Evolutionary conservation across 2,797 vertebrate genomes (phyloP), one percentile per base, ranked within the genome.

Genomic region (Chaenodraco wilsoni): DNA sequence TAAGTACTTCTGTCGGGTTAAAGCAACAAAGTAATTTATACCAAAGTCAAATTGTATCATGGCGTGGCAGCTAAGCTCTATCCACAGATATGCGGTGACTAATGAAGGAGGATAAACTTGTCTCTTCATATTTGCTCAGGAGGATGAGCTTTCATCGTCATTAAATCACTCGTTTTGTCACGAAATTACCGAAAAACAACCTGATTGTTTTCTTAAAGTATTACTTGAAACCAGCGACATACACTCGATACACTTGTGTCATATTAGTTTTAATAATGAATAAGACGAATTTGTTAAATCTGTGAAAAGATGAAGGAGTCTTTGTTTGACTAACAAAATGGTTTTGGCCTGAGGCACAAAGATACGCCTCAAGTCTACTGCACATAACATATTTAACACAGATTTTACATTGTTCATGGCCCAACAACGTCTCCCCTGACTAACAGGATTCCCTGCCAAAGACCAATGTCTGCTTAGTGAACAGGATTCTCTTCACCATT

Each of bases 391-490:
- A 90, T 93, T 92, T 89, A 92, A 87, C 76, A 85, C 87, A 86
- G 80, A 91, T 92, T 91, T 87, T 88, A 83, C 90, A 90, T 88
- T 92, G 88, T 91, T 90, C 84, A 41, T 81, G 85, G 85, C 87
- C 89, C 91, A 90, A 90, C 90, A 92, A 89, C 90, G 89, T 92
- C 86, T 93, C 91, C 90, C 91, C 80, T 86, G 89, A 91, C 91
- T 89, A 89, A 84, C 90, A 90, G 84, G 90, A 87, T 91, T 86
- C 78, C 55, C 78, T 93, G 93, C 93, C 93, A 94, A 92, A 78
- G 91, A 92, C 89, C 89, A 90, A 81, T 89, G 90, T 89, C 90
- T 90, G 90, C 88, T 89, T 93, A 84, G 84, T 84, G 87, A 93
- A 93, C 90, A 91, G 88, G 86, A 87, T 85, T 88, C 79, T 89